Conservation (phyloP, 2,888 invertebrate genomes). For the Blastobasis adustella region DNA sequence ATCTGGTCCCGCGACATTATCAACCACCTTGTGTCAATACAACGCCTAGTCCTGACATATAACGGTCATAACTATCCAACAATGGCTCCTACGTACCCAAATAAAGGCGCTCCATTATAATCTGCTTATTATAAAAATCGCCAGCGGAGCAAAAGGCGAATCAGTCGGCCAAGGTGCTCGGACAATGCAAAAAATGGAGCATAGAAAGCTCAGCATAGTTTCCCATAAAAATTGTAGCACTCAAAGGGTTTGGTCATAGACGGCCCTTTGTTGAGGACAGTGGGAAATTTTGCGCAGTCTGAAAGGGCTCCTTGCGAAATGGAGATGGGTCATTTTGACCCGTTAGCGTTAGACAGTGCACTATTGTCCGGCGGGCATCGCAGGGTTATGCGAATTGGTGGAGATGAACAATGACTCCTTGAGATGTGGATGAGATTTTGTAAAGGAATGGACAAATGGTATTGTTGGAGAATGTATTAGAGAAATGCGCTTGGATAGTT, state of each 20-base stretch:
- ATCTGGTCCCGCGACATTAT: conserved; percentile 3
- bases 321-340: conserved; percentile 65
- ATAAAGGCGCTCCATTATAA: conserved; percentile 44
- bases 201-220: conserved; percentile 43
- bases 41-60: conserved; percentile 29
- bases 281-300: conserved; percentile 62
- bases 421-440: conserved; percentile 30
- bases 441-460: too few relatives aligned
- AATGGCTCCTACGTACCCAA: conserved; percentile 29
- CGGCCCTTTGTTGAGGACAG: conserved; percentile 54
- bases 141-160: conserved; percentile 61
- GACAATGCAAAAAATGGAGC: conserved; percentile 74
- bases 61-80: conserved; percentile 48
- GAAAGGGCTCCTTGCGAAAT: conserved; percentile 39
- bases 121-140: conserved; percentile 50
- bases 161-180: conserved; percentile 46
- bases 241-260: conserved; percentile 59
- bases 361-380: conserved; percentile 43
- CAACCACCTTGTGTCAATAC: not conserved
- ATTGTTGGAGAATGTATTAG: too few relatives aligned
- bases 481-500: conserved; percentile 10
- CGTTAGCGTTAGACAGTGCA: conserved; percentile 37
- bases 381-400: conserved; percentile 63
- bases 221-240: conserved; percentile 67
- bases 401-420: conserved; percentile 37